These are phyloP conservation scores for Erythrocercus mccallii DNA, from an alignment of 2,113 vertebrate genomes.

Conservation along the genomic window DNA sequence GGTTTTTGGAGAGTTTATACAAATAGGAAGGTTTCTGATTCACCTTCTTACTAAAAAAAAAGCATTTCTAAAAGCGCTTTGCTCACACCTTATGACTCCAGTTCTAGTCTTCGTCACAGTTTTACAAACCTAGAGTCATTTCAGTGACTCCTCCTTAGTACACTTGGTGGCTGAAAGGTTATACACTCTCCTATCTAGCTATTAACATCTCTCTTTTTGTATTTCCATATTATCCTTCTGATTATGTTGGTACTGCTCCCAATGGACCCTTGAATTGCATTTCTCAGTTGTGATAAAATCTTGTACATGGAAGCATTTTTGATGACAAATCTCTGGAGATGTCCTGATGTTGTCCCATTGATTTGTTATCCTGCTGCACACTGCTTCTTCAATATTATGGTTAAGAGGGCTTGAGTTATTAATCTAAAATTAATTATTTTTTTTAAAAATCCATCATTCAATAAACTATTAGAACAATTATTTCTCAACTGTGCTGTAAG, in stretches of 20 bases:
- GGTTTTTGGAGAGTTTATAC: not conserved
- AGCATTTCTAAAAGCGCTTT: not conserved
- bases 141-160: not conserved
- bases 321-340: not conserved
- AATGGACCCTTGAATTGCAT: not conserved
- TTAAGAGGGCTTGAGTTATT: not conserved
- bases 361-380: accelerated
- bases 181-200: not conserved
- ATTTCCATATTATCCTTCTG: not conserved
- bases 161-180: not conserved
- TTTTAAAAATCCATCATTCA: not conserved
- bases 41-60: not conserved
- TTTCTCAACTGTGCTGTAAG: not conserved
- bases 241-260: not conserved
- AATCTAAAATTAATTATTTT: not conserved
- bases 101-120: not conserved
- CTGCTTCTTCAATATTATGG: accelerated
- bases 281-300: not conserved
- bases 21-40: accelerated
- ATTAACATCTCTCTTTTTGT: not conserved
- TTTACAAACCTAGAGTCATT: not conserved
- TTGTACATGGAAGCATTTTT: not conserved
- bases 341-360: accelerated
- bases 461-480: not conserved
- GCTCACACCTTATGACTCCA: not conserved